Base-by-base conservation (phyloP, 2,888 invertebrate species). In the Acleris cristana region DNA sequence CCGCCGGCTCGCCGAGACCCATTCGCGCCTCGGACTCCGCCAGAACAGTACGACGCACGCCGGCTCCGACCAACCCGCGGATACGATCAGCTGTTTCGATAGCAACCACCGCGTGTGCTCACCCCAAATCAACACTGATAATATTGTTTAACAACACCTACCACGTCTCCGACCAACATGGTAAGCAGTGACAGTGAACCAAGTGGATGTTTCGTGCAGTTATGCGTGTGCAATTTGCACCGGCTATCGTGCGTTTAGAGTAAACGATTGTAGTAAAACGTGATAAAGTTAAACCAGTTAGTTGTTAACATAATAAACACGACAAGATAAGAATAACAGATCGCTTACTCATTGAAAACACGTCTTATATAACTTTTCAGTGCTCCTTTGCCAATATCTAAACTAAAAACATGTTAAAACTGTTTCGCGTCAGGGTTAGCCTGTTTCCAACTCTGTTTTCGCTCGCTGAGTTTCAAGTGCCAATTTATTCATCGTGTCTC, bases 21-120 rank as follows among this genome's bases (percentile, higher is more conserved):
- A 92, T 88, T 92, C 88, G 88, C 87, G 86, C 85, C 84, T 83
- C 88, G 83, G 85, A 83, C 88, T 80, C 82, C 87, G 83, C 74
- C 76, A 82, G 77, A 75, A 80, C 77, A 84, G 84, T 83, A 86
- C 89, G 83, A 81, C 81, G 81, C 80, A 79, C 82, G 69, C 77
- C 81, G 77, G 81, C 72, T 74, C 73, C 74, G 76, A 72, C 71
- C 76, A 76, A 79, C 45, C 76, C 82, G 79, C 84, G 80, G 75
- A 81, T 79, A 76, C 86, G 85, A 88, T 88, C 90, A 89, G 89
- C 90, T 88, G 90, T 87, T 90, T 76, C 72, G 73, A 75, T 70
- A 75, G 78, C 74, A 76, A 74, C 74, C 80, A 72, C 74, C 72
- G 74, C 73, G 74, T 73, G 70, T 73, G 74, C 76, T 70, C 73